A percentile compares a stretch with the other conserved stretches of the same genome.
These are phyloP conservation scores for Tarsius wallacei DNA, from an alignment of 2,797 vertebrate genomes.

Conservation along the genomic window DNA sequence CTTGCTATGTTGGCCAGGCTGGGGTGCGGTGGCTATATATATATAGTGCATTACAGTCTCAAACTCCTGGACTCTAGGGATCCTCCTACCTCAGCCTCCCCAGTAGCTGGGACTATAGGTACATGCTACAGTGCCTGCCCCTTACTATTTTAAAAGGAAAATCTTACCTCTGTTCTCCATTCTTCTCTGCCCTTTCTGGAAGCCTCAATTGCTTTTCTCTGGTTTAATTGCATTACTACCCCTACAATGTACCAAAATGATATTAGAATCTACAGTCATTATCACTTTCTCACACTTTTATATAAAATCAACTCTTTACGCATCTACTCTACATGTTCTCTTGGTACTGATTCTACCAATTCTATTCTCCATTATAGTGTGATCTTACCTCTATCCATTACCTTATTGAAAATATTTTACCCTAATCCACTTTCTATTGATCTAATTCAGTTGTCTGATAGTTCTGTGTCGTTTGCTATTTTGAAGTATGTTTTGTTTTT, in stretches of 20 bases:
- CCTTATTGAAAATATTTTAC: conserved; percentile 39
- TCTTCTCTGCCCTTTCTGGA: background rate
- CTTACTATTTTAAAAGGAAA: background rate
- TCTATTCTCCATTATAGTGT: background rate
- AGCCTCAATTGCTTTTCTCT: background rate
- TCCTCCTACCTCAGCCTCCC: background rate
- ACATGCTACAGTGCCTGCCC: background rate
- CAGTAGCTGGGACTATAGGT: background rate
- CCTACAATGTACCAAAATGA: background rate
- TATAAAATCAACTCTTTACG: conserved; percentile 8
- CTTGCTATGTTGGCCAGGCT: background rate
- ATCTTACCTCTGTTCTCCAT: background rate
- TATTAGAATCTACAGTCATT: background rate
- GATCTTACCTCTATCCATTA: background rate
- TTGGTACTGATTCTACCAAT: conserved; percentile 6
- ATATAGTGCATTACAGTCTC: background rate
- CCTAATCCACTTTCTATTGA: conserved; percentile 28
- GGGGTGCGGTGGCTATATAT: background rate
- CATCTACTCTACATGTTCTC: background rate
- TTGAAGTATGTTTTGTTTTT: background rate
- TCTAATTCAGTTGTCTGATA: background rate
- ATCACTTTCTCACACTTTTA: conserved; percentile 19
- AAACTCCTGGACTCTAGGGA: background rate
- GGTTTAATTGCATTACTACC: background rate
- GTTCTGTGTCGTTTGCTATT: background rate